Evolutionary conservation across 2,888 invertebrate species (phyloP), one percentile per base, ranked within the genome.

Genomic region (Cosmia trapezina): DNA sequence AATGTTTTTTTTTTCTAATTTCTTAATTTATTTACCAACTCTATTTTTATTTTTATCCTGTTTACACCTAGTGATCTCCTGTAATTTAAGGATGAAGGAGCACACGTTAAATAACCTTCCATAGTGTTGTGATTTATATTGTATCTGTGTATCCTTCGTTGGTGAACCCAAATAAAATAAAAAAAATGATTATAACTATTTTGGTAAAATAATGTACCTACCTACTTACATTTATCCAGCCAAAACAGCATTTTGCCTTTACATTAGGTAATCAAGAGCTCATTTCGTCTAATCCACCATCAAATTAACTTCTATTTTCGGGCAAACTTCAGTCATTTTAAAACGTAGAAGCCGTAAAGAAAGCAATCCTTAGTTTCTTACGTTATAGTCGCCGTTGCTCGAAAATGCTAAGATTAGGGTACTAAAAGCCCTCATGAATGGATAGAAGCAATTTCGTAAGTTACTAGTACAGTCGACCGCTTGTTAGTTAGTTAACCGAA

Each of bases 241-340:
- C 8, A 49, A 49, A 47, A 17, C 8, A 19, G 49, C 3, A 49
- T 49, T 3, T 28, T 2, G 28, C 2, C 3, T 19, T 19, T 8
- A 8, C 4, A 49, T 49, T 9, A 49, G 9, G 49, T 49, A 49
- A 49, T 49, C 19, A 19, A 19, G 19, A 49, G 28, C 8, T 53
- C 14, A 69, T 47, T 68, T 47, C 11, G 11, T 12, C 8, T 5
- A 19, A 33, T 59, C 8, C 19, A 11, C 11, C 2, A 22, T 37
- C 8, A 43, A 62, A 53, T 54, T n/a, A 28, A 2, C 11, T 65
- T 81, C 69, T 68, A 62, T 81, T 81, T 78, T 82, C 47, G 5
- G 11, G 11, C 4, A 68, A 70, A 78, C 43, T 63, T 64, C 33
- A 61, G 53, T 37, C 53, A 71, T 77, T 71, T 70, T 53, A 49